Conservation (phyloP, 2,888 invertebrate genomes). For the Dynastes grantii region DNA sequence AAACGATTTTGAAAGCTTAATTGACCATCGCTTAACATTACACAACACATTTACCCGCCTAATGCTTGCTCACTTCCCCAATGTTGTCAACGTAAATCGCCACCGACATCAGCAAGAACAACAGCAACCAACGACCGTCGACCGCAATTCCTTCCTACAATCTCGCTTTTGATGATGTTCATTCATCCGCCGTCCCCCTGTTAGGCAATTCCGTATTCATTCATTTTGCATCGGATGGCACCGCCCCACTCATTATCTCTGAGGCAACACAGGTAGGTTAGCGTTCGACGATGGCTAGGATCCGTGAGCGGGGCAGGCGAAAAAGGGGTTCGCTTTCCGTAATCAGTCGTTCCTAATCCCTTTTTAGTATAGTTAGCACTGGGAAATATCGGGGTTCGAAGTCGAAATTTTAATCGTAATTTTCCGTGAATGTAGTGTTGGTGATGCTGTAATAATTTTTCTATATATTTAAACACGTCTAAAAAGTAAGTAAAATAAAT, state of each 20-base stretch:
- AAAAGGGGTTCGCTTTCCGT: constrained; percentile 57
- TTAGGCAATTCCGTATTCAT: constrained; percentile 17
- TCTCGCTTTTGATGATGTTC: constrained; percentile 18
- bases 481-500: neutral
- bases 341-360: constrained; percentile 63
- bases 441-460: neutral
- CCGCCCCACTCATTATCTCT: constrained; percentile 51
- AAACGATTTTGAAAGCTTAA: neutral
- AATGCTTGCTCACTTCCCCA: neutral
- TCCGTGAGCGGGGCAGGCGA: constrained; percentile 48
- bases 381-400: constrained; percentile 49
- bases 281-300: constrained; percentile 5
- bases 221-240: constrained; percentile 30
- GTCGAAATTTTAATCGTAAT: neutral
- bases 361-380: constrained; percentile 53
- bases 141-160: neutral
- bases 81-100: neutral
- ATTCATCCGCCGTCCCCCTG: constrained; percentile 11
- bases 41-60: neutral
- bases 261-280: constrained; percentile 26
- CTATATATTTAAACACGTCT: neutral
- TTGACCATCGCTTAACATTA: neutral
- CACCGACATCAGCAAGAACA: neutral
- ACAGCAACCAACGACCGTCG: neutral
- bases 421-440: neutral